Evolutionary conservation across 2,113 vertebrate species (phyloP), one percentile per base, ranked within the genome.

Genomic region (Oreochromis niloticus): DNA sequence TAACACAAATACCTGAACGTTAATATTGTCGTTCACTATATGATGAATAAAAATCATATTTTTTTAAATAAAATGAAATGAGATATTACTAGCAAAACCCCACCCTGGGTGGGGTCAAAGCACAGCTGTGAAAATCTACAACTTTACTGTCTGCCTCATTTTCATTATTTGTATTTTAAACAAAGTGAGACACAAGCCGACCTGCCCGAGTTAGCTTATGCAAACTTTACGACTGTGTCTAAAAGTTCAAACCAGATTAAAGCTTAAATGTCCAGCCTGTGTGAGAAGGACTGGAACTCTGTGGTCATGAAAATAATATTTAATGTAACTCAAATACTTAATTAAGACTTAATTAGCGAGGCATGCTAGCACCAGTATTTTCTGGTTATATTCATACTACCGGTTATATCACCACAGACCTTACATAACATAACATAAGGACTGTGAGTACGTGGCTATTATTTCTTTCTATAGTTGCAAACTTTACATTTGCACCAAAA

Each of bases 41-140:
- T 1, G 13, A 6, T 71, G 39, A 71, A 46, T 71, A 27, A 0
- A 66, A 46, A 71, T 71, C 0, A 0, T 24, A 0, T 2, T 16
- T 24, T 41, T 9, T 24, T 1, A 0, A 71, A 43, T 71, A 3
- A 6, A 27, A 43, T 16, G 13, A 41, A 46, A 71, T 27, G 22
- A 71, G 0, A 1, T 66, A 66, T 66, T 66, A 66, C 4, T 7
- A 0, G 34, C 3, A 2, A 66, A 66, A 66, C 61, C 0, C 34
- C 34, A 39, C 1, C 34, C 39, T 39, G 34, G 34, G 6, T 5
- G 34, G 63, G 0, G 4, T 41, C 19, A 68, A 41, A 68, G 36
- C 36, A 39, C 34, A 68, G 34, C 63, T 68, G 63, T 22, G 63
- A 68, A 41, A 39, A 22, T 3, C 19, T 0, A 41, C 63, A 68